A percentile compares a stretch with the other conserved stretches of the same genome.
Conservation (phyloP, 1,140 invertebrate species). For the Lethocerus indicus region DNA sequence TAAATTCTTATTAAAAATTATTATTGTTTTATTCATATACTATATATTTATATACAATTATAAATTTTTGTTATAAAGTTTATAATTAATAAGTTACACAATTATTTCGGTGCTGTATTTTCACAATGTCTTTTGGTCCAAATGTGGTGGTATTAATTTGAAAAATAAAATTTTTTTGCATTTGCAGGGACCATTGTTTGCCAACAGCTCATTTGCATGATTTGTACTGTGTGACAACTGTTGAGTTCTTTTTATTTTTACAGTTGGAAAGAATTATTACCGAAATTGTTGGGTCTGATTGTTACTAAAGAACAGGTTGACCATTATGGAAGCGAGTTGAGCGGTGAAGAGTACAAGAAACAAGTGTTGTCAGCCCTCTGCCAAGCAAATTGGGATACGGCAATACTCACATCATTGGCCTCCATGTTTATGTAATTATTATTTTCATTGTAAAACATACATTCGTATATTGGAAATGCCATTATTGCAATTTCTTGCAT, state of each 20-base stretch:
- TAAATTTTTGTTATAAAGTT: no score
- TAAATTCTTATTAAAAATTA: no score
- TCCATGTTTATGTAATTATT: conserved; percentile 30
- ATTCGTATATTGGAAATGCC: background rate
- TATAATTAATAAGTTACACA: no score
- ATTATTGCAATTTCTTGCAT: background rate
- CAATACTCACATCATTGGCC: conserved; percentile 25
- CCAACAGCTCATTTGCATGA: background rate
- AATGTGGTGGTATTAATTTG: background rate
- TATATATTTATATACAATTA: no score
- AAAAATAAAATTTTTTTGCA: no score
- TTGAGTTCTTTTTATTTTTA: conserved; percentile 9
- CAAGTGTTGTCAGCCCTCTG: conserved; percentile 27
- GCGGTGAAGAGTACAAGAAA: conserved; percentile 28
- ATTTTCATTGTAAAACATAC: background rate
- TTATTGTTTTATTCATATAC: no score
- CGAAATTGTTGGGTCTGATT: conserved; percentile 26
- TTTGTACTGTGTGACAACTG: background rate
- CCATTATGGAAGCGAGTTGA: conserved; percentile 23
- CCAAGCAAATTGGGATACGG: conserved; percentile 22
- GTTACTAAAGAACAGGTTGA: conserved; percentile 26
- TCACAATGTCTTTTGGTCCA: background rate
- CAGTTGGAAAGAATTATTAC: conserved; percentile 32
- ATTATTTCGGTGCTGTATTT: background rate
- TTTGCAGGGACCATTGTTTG: no score